Percentiles rank a stretch among this genome's conserved stretches.
Conservation (phyloP, 1,140 invertebrate species). For the Galleria mellonella region DNA sequence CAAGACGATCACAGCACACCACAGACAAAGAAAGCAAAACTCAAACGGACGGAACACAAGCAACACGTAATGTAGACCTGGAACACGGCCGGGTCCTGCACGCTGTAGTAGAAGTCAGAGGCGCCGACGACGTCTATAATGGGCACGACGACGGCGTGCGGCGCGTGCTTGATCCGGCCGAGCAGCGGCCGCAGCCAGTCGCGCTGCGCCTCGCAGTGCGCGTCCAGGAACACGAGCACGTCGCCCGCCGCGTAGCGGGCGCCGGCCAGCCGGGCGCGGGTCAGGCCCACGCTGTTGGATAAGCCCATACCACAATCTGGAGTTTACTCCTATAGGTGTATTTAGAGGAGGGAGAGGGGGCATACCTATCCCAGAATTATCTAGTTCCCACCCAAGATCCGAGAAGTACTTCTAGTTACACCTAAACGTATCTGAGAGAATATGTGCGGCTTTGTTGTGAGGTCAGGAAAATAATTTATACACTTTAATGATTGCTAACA, state of each 20-base stretch:
- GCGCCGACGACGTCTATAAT: conserved; percentile 91
- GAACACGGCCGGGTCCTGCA: conserved; percentile 81
- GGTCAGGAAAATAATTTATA: no score
- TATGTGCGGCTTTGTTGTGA: no score
- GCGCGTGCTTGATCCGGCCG: conserved; percentile 87
- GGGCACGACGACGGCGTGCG: conserved; percentile 13
- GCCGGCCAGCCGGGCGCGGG: conserved; percentile 78
- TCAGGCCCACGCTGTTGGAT: conserved; percentile 44
- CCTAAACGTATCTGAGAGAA: no score
- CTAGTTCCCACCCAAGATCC: no score
- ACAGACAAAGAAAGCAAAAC: neutral
- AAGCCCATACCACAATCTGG: no score
- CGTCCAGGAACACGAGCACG: conserved; percentile 94
- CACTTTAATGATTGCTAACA: no score
- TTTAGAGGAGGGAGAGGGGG: no score
- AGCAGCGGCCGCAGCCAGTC: conserved; percentile 93
- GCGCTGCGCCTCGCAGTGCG: conserved; percentile 91
- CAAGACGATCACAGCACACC: neutral
- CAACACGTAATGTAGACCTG: conserved; percentile 76
- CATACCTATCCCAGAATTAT: no score
- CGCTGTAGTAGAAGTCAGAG: conserved; percentile 57
- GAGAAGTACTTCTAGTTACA: no score
- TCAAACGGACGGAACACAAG: neutral
- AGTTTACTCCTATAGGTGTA: no score
- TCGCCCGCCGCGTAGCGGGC: conserved; percentile 80